Evolutionary conservation across 2,888 invertebrate species (phyloP), one percentile per base, ranked within the genome.

Genomic region (Drosophila vallismaia): DNA sequence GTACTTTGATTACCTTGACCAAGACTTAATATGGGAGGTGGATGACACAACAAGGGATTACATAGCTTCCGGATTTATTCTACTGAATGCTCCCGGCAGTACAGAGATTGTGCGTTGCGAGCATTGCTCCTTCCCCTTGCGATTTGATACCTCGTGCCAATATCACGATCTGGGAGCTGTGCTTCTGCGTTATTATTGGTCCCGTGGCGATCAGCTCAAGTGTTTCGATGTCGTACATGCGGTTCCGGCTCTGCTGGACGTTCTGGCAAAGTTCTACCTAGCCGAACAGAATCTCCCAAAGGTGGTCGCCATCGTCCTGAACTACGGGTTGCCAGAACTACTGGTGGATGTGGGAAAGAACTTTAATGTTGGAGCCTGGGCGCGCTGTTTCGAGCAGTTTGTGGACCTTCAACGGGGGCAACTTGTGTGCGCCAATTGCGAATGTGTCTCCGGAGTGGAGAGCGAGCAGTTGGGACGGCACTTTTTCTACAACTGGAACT

Each of bases 1-100:
- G 91, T 92, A 91, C 69, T 92, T 92, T 52, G 89, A 92, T 71
- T 92, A 92, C 79, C 76, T 92, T 51, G 92, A 92, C 66, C 89
- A 90, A 9, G 92, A 92, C 62, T 87, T 92, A 7, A 90, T 92
- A 36, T 92, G 91, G 91, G 91, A 92, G 72, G 88, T 92, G 77
- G 92, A 92, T 42, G 91, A 92, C 44, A 76, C 79, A 12, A 89
- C 91, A 9, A 78, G 90, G n/a, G 91, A 92, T 48, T 92, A 89
- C 58, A 91, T 92, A 57, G 88, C 91, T 2, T 77, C 74, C n/a
- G 91, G 91, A 3, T 91, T 92, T 64, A 79, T 90, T 1, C 69
- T 86, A 3, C 74, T 92, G 0, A 92, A 92, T 71, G 72, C 85
- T 1, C 31, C 70, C 7, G 38, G 28, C 6, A 78, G 79, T 3